Percentiles rank a stretch among this genome's conserved stretches.
phyloP scores from a whole-genome alignment of 2,888 invertebrate species.

The Cremastinae sp. region DNA sequence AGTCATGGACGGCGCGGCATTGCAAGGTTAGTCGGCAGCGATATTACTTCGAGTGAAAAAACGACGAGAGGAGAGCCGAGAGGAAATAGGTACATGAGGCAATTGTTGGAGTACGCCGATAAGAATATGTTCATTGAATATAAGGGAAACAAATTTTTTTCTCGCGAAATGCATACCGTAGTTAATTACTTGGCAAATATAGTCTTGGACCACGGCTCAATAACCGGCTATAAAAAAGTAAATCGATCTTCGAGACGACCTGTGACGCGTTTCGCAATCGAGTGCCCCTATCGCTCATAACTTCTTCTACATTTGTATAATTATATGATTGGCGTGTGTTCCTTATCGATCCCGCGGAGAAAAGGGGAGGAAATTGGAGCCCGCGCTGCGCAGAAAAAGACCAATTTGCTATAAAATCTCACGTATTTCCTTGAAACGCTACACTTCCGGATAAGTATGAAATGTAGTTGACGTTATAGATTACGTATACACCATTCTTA shows the following conservation, averaged over 20 bases:
- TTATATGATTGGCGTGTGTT: conserved; percentile 14
- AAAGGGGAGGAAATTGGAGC: conserved; percentile 12
- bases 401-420: conserved; percentile 57
- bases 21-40: conserved; percentile 63
- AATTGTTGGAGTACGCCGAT: conserved; percentile 51
- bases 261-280: conserved; percentile 47
- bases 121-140: conserved; percentile 64
- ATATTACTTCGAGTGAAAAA: conserved; percentile 30
- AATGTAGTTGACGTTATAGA: conserved; percentile 45
- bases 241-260: conserved; percentile 49
- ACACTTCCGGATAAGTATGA: conserved; percentile 49
- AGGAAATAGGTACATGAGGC: conserved; percentile 20
- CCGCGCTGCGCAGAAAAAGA: conserved; percentile 38
- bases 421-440: conserved; percentile 27
- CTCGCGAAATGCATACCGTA: conserved; percentile 62
- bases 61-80: conserved; percentile 14
- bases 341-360: conserved; percentile 22
- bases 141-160: conserved; percentile 32
- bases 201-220: conserved; percentile 49
- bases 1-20: conserved; percentile 60
- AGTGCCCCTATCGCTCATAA: conserved; percentile 24
- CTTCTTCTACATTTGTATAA: conserved; percentile 13
- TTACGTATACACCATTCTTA: conserved; percentile 25
- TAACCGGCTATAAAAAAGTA: conserved; percentile 55
- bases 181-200: conserved; percentile 70